Evolutionary conservation across 2,113 vertebrate genomes (phyloP), one percentile per base, ranked within the genome.

Genomic region (Malurus cyaneus): DNA sequence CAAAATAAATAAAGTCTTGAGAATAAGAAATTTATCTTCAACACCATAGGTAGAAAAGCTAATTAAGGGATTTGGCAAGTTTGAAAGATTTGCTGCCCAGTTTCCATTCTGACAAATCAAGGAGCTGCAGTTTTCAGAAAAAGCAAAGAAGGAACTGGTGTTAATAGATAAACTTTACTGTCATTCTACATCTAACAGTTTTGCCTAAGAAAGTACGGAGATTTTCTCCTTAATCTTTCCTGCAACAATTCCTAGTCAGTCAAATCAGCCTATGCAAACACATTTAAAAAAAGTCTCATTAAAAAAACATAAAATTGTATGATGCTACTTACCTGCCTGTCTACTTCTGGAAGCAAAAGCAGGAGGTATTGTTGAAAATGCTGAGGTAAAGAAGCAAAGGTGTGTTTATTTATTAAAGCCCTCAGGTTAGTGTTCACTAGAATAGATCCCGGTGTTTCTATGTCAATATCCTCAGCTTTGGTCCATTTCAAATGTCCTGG

Each of bases 351-450:
- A 89, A 98, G 98, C 96, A 98, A 97, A 97, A 98, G 98, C 91
- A 98, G 97, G 95, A 98, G 98, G 97, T 98, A 98, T 71, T 98
- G 98, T 97, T 98, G 98, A 94, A 98, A 98, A 97, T 98, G 98
- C 97, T 98, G 98, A 98, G 98, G 98, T 97, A 98, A 98, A 92
- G 98, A 98, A 97, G 98, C 98, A 98, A 98, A 98, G 28, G 98
- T 98, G 91, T 98, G 98, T 97, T 98, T 98, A 97, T 98, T 98
- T 98, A 98, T 98, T 98, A 98, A 97, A 96, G 98, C 98, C 97
- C 98, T 98, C 98, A 98, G 97, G 95, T 98, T 98, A 96, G 98
- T 98, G 97, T 98, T 98, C 97, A 98, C 98, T 93, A 98, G 98
- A 97, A 98, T 98, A 96, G 98, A 98, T 97, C 98, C 98, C 65